Evolutionary conservation across 2,888 invertebrate genomes (phyloP).

Genomic region (Drosophila borealis): DNA sequence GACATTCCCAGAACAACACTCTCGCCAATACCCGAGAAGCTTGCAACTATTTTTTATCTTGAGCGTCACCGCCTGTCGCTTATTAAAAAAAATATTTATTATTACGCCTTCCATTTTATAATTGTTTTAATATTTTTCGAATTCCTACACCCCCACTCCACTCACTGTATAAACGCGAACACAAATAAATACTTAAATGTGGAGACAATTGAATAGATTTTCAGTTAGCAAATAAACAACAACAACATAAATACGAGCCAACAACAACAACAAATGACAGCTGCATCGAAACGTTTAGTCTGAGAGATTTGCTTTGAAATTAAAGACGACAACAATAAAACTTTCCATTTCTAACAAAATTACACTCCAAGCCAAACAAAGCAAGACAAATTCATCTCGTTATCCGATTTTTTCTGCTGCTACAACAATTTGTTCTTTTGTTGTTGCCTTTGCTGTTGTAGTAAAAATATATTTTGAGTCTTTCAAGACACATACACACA

Average conservation of each 20-base stretch:
- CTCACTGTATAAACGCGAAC: conserved; percentile 20
- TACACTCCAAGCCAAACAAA: conserved; percentile 57
- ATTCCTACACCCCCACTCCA: conserved; percentile 2
- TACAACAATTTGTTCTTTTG: conserved; percentile 17
- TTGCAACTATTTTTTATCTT: neutral
- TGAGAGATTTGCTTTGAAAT: conserved; percentile 65
- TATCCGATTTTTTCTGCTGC: conserved; percentile 43
- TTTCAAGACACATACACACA: conserved; percentile 6
- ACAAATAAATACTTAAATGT: conserved; percentile 24
- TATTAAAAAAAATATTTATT: neutral
- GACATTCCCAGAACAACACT: too few species aligned
- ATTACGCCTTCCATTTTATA: conserved; percentile 9
- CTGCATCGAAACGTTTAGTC: conserved; percentile 69
- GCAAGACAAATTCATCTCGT: conserved; percentile 68
- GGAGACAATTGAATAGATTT: conserved; percentile 67
- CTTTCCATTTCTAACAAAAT: conserved; percentile 76
- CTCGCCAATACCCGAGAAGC: neutral
- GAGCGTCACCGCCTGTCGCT: neutral
- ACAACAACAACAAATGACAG: conserved; percentile 46
- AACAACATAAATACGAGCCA: conserved; percentile 19
- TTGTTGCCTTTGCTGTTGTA: conserved; percentile 9
- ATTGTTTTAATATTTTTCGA: conserved; percentile 10
- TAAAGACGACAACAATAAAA: conserved; percentile 67
- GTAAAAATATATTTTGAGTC: conserved; percentile 27
- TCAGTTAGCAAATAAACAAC: conserved; percentile 50